Conservation (phyloP, 2,888 invertebrate species). For the Incurvaria masculella region DNA sequence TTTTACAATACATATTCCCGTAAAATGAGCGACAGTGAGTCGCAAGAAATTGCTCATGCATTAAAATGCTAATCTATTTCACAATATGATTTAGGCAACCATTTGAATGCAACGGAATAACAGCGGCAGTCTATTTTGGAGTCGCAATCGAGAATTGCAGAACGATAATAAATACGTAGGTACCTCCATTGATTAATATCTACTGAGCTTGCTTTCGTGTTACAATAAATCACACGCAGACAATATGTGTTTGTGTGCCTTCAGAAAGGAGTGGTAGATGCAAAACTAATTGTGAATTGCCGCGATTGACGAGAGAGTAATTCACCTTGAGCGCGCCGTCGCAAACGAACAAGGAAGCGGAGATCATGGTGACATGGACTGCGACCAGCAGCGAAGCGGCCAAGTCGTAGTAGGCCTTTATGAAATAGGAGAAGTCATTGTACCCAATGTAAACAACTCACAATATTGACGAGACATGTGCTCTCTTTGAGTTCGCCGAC, state of each 20-base stretch:
- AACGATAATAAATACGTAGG: neutral
- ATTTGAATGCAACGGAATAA: too few relatives aligned
- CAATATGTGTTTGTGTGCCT: too few relatives aligned
- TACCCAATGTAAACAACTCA: conserved; percentile 58
- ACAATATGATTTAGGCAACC: too few relatives aligned
- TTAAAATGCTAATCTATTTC: too few relatives aligned
- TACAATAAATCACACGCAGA: too few relatives aligned
- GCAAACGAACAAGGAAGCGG: conserved; percentile 87
- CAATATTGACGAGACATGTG: conserved; percentile 78
- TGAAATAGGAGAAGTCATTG: conserved; percentile 71
- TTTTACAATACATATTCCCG: too few relatives aligned
- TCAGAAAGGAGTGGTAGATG: too few relatives aligned
- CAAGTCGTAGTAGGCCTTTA: conserved; percentile 73
- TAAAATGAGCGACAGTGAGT: too few relatives aligned
- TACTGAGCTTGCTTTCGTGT: neutral
- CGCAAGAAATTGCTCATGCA: too few relatives aligned
- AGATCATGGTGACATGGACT: conserved; percentile 78
- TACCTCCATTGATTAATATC: neutral
- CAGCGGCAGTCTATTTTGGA: too few relatives aligned
- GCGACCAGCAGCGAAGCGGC: conserved; percentile 81
- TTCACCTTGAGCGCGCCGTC: conserved; percentile 87
- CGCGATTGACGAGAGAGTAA: conserved; percentile 78
- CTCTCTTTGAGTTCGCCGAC: conserved; percentile 87
- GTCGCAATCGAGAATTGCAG: too few relatives aligned
- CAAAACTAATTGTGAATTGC: too few relatives aligned